Conservation (phyloP, 1,140 invertebrate species). For the Conus ventricosus region DNA sequence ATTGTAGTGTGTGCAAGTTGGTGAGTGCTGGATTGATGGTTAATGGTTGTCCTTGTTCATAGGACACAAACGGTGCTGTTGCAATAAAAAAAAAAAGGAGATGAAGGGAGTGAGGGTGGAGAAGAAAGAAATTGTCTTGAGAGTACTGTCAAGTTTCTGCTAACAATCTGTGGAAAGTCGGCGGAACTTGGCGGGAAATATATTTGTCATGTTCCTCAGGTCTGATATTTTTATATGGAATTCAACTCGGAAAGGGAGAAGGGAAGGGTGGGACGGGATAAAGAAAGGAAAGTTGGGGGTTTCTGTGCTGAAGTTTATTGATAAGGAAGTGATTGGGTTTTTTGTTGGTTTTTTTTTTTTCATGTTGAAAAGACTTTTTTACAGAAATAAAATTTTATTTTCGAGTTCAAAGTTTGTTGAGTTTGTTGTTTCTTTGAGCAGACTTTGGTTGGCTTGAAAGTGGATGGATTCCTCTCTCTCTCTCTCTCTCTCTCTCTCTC, state of each 20-base stretch:
- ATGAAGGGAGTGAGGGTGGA: not conserved
- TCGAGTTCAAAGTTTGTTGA: not conserved
- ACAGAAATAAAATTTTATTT: slow-evolving; percentile 8
- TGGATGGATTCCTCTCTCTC: not conserved
- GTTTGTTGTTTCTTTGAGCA: too few relatives aligned
- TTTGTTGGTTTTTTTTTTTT: not conserved
- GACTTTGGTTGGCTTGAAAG: too few relatives aligned
- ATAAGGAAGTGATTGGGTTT: not conserved
- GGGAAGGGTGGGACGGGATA: not conserved
- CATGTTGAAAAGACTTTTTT: not conserved
- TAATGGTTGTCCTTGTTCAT: not conserved
- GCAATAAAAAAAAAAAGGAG: not conserved
- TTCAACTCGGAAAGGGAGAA: not conserved
- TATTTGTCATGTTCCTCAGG: not conserved
- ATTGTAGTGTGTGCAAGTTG: not conserved
- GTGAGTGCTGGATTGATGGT: not conserved
- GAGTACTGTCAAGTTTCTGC: not conserved
- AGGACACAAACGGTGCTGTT: slow-evolving; percentile 33
- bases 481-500: not conserved
- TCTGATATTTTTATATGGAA: not conserved
- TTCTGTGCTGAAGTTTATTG: slow-evolving; percentile 1
- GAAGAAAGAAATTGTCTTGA: not conserved
- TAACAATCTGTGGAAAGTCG: not conserved
- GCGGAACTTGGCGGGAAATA: slow-evolving; percentile 9
- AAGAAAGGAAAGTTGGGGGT: not conserved